Conservation (phyloP, 2,113 vertebrate genomes). For the Kryptolebias marmoratus region DNA sequence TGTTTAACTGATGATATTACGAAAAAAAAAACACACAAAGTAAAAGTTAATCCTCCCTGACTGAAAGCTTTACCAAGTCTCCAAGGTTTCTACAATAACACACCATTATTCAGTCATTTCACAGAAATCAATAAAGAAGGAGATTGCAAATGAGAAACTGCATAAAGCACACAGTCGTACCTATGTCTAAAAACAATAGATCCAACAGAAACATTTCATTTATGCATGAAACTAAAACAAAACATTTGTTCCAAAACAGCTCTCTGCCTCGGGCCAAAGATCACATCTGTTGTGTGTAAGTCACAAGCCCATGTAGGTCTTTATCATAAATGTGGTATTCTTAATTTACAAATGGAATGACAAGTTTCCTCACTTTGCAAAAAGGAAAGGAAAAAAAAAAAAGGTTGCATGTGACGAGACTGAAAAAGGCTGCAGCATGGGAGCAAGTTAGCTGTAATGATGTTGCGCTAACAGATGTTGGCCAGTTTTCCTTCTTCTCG, state of each 20-base stretch:
- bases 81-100: slow-evolving; percentile 60
- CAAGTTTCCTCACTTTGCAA: slow-evolving; percentile 43
- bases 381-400: neutral
- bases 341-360: slow-evolving; percentile 64
- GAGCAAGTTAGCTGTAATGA: slow-evolving; percentile 76
- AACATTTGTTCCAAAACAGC: slow-evolving; percentile 43
- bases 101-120: slow-evolving; percentile 63
- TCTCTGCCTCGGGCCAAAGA: slow-evolving; percentile 38
- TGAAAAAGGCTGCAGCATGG: slow-evolving; percentile 56
- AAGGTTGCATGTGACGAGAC: slow-evolving; percentile 59
- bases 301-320: slow-evolving; percentile 39
- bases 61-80: slow-evolving; percentile 50
- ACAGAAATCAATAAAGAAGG: slow-evolving; percentile 11
- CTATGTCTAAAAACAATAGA: slow-evolving; percentile 35
- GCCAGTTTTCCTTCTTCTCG: slow-evolving; percentile 77
- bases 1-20: slow-evolving; percentile 33
- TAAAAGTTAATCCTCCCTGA: slow-evolving; percentile 35
- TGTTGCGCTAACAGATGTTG: slow-evolving; percentile 83
- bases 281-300: slow-evolving; percentile 64
- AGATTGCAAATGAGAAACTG: slow-evolving; percentile 3
- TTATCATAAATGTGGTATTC: slow-evolving; percentile 42
- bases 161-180: neutral
- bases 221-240: slow-evolving; percentile 35
- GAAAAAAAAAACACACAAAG: slow-evolving; percentile 21
- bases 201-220: slow-evolving; percentile 36